Percentiles rank a stretch among this genome's conserved stretches.
Conservation (phyloP, 2,797 vertebrate genomes). For the Gadopsis bispinosus region DNA sequence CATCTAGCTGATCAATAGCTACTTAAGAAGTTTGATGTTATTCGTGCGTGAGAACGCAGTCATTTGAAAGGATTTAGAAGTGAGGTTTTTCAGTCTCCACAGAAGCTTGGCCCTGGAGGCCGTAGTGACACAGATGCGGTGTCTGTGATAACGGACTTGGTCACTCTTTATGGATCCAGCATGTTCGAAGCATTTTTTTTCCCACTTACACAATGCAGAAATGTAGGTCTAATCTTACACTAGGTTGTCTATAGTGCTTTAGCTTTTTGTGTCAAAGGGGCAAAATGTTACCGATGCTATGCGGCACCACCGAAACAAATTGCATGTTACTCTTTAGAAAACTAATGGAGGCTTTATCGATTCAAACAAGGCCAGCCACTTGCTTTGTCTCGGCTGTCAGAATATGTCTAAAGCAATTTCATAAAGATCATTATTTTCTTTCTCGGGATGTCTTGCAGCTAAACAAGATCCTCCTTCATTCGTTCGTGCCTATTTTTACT, state of each 20-base stretch:
- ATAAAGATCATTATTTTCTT: conserved; percentile 84
- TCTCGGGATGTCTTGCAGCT: conserved; percentile 73
- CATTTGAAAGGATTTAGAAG: conserved; percentile 66
- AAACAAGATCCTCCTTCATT: conserved; percentile 79
- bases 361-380: conserved; percentile 79
- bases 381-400: conserved; percentile 81
- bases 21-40: conserved; percentile 79
- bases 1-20: conserved; percentile 78
- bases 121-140: conserved; percentile 63
- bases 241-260: conserved; percentile 64
- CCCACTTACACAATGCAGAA: conserved; percentile 66
- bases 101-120: conserved; percentile 57
- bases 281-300: conserved; percentile 70
- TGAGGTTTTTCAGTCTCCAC: conserved; percentile 42
- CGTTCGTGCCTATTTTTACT: conserved; percentile 63
- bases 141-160: conserved; percentile 71
- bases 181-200: conserved; percentile 49
- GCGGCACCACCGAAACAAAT: conserved; percentile 72
- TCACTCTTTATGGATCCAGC: conserved; percentile 75
- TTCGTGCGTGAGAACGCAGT: conserved; percentile 63
- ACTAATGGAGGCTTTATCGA: conserved; percentile 84
- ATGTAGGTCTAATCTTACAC: conserved; percentile 73
- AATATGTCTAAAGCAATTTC: conserved; percentile 84
- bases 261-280: conserved; percentile 64
- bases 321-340: conserved; percentile 79